These are phyloP conservation scores for Melipona beecheii DNA, from an alignment of 2,888 invertebrate genomes.

Conservation along the genomic window DNA sequence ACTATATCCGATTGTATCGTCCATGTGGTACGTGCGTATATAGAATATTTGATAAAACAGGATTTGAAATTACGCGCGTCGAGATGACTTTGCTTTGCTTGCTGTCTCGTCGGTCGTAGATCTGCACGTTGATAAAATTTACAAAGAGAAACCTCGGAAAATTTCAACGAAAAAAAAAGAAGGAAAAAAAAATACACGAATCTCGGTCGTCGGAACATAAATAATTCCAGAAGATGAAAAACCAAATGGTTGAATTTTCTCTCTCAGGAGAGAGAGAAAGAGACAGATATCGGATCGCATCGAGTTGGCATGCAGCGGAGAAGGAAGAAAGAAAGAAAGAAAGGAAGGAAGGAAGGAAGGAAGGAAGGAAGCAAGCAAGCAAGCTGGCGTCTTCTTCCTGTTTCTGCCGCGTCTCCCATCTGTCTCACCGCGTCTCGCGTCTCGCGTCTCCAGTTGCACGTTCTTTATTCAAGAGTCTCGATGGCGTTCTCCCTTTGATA, in stretches of 20 bases:
- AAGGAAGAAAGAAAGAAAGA: not conserved
- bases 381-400: not conserved
- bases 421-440: constrained; percentile 16
- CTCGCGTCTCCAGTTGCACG: constrained; percentile 47
- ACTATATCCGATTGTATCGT: too few relatives aligned
- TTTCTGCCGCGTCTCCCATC: not conserved
- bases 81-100: too few relatives aligned
- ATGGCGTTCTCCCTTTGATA: constrained; percentile 56
- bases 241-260: not conserved
- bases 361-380: too few relatives aligned
- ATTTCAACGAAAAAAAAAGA: not conserved
- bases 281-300: not conserved
- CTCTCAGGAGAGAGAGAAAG: not conserved
- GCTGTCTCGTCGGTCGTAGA: too few relatives aligned
- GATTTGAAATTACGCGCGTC: too few relatives aligned
- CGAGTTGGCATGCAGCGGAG: not conserved
- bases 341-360: too few relatives aligned
- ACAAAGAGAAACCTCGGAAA: not conserved
- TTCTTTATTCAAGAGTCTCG: constrained; percentile 57
- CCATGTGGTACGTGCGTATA: too few relatives aligned
- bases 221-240: constrained; percentile 10
- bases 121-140: not conserved
- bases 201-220: not conserved
- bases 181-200: not conserved
- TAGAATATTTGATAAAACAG: too few relatives aligned